These are phyloP conservation scores for Drosophila pachea DNA, from an alignment of 1,140 invertebrate genomes.

Conservation along the genomic window DNA sequence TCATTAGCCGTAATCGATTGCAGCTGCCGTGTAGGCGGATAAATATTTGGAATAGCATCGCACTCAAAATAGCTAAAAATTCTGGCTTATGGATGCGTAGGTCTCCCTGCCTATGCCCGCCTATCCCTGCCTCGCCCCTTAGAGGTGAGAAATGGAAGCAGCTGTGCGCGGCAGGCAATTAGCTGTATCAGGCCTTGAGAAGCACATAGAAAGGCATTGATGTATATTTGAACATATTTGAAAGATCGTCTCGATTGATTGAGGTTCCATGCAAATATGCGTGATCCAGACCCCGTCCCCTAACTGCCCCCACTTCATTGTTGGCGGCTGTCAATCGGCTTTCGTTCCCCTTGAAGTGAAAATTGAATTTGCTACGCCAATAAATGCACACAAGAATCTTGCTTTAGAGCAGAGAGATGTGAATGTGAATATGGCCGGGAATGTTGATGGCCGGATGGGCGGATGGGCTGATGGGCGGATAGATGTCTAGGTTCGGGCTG, in stretches of 20 bases:
- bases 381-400: conserved; percentile 43
- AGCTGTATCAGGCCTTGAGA: background rate
- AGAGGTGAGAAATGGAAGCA: no score
- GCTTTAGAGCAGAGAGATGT: background rate
- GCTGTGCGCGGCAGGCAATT: no score
- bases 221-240: background rate
- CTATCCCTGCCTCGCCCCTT: no score
- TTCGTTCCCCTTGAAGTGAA: conserved; percentile 41
- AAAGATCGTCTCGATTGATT: background rate
- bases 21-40: background rate
- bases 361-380: conserved; percentile 60
- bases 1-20: conserved; percentile 4
- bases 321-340: conserved; percentile 39
- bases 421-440: background rate
- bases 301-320: conserved; percentile 14
- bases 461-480: no score
- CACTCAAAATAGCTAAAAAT: background rate
- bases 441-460: conserved; percentile 1
- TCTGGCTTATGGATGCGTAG: background rate
- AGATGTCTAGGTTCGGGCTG: background rate
- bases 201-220: background rate
- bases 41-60: background rate
- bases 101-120: no score
- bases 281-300: background rate
- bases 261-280: conserved; percentile 36